Evolutionary conservation across 1,140 invertebrate genomes (phyloP).

Genomic region (Adelges cooleyi): DNA sequence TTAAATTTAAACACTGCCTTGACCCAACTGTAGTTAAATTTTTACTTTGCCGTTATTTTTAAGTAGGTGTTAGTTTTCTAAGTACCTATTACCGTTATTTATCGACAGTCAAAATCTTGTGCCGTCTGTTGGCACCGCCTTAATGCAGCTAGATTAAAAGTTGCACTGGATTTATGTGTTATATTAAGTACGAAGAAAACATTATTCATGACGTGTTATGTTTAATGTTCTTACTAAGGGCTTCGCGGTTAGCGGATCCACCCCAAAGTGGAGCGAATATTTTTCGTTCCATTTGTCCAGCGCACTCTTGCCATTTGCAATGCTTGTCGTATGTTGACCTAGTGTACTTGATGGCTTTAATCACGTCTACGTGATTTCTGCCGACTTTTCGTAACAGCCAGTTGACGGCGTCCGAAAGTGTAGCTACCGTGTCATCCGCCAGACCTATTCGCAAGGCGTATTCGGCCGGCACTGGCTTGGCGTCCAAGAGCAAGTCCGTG

Average conservation of each 20-base stretch:
- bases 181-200: no score
- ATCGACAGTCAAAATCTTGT: no score
- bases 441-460: constrained; percentile 40
- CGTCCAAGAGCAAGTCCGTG: constrained; percentile 41
- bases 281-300: constrained; percentile 36
- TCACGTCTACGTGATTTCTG: constrained; percentile 33
- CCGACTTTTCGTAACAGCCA: constrained; percentile 38
- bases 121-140: no score
- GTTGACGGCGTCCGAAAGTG: constrained; percentile 33
- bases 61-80: no score
- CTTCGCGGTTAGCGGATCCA: constrained; percentile 38
- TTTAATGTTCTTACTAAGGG: constrained; percentile 37
- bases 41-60: no score
- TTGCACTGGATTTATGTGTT: no score
- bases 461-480: constrained; percentile 36
- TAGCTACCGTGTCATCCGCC: constrained; percentile 35
- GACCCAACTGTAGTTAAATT: no score
- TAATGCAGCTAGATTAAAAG: no score
- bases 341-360: constrained; percentile 40
- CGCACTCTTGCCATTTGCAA: constrained; percentile 25
- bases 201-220: constrained; percentile 34
- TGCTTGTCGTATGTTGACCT: constrained; percentile 14
- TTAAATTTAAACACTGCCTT: no score
- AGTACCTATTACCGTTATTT: no score
- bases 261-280: constrained; percentile 43